Base-by-base conservation (phyloP, 2,797 vertebrate genomes). In the Falco columbarius region DNA sequence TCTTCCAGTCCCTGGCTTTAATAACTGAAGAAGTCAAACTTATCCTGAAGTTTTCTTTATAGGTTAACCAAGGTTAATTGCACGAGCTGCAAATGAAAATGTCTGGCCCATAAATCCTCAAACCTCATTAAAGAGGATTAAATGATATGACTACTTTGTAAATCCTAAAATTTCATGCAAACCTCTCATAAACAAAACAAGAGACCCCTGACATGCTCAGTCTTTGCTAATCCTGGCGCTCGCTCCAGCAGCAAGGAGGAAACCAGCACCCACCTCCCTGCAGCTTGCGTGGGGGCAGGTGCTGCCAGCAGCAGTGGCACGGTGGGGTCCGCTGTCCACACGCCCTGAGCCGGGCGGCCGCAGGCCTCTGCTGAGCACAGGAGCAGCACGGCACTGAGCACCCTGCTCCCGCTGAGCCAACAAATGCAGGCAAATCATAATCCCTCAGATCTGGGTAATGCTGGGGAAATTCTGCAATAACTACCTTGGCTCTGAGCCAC, bases 81-180 rank as follows among this genome's bases (percentile, higher is more conserved):
- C 91, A 56, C 0, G 0, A 90, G 88, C 81, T 82, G 71, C 54
- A 80, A 82, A 93, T 84, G 76, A 81, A 71, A 76, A 55, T 51
- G 73, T 79, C 81, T 90, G 76, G 77, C 77, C 82, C 47, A 30
- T 90, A 93, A 96, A 95, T 94, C 88, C 95, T 72, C 83, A 91
- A 88, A 93, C 95, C 88, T 96, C 95, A 87, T 96, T 94, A 95
- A 95, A 93, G 68, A 83, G 94, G 91, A 97, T 97, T 96, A 94
- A 91, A 81, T 86, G 56, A 89, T 94, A 93, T 8, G 51, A 92
- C 81, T 90, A 55, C 91, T 96, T 95, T 91, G 90, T 89, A 95
- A 96, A 95, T 90, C 90, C 91, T 68, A 51, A 93, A 77, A 67
- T 68, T 95, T 93, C 81, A 62, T 24, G 76, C 80, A 75, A 81